Percentiles rank a stretch among this genome's conserved stretches.
Conservation (phyloP, 2,113 vertebrate genomes). For the Microcebus griseorufus region DNA sequence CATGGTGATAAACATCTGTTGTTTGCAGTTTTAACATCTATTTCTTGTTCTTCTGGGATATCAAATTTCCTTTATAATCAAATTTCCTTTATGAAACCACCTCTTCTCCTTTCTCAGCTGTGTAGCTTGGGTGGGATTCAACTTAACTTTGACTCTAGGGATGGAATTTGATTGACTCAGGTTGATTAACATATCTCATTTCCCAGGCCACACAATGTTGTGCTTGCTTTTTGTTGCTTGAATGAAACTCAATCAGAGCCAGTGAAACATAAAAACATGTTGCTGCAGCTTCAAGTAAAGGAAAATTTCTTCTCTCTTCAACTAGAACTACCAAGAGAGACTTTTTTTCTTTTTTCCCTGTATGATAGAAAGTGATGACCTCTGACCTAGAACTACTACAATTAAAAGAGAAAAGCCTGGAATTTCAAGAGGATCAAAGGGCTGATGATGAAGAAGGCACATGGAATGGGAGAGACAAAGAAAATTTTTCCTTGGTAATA, state of each 20-base stretch:
- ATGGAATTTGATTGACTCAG: neutral
- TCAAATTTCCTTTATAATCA: neutral
- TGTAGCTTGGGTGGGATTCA: neutral
- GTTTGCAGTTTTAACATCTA: constrained; percentile 1
- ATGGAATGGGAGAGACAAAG: neutral
- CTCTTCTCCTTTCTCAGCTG: constrained; percentile 17
- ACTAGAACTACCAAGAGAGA: neutral
- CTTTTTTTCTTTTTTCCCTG: neutral
- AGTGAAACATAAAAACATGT: neutral
- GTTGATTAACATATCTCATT: neutral
- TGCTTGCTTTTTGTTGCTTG: too few relatives aligned
- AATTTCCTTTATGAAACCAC: constrained; percentile 31
- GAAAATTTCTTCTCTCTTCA: neutral
- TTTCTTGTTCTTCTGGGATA: constrained; percentile 13
- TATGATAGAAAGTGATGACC: neutral
- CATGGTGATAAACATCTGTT: constrained; percentile 23
- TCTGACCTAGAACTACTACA: neutral
- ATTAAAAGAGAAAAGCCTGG: neutral
- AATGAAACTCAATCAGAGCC: neutral
- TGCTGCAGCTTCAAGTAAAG: neutral
- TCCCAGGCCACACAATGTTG: neutral
- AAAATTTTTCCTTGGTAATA: neutral
- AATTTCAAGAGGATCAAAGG: neutral
- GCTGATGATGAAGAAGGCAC: neutral
- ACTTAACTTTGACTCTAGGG: neutral